A percentile compares a stretch with the other conserved stretches of the same genome.
Conservation (phyloP, 2,888 invertebrate genomes). For the Dynastes tityus region DNA sequence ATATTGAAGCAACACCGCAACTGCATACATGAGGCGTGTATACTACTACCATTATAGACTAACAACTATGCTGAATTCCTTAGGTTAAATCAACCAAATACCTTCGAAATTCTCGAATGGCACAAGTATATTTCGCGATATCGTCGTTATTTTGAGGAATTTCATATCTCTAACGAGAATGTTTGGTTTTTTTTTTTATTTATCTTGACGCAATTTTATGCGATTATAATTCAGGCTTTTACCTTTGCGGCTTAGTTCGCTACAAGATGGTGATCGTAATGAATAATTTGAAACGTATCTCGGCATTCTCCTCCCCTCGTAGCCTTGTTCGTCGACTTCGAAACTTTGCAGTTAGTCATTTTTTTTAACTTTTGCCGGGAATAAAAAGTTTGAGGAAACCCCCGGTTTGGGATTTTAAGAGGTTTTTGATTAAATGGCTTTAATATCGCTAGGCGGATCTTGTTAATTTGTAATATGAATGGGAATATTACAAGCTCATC, state of each 20-base stretch:
- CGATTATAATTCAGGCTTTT: neutral
- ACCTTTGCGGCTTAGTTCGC: slow-evolving; percentile 22
- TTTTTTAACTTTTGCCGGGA: no score
- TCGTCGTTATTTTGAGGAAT: slow-evolving; percentile 59
- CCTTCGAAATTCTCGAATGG: slow-evolving; percentile 60
- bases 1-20: slow-evolving; percentile 60
- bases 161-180: neutral
- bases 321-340: neutral
- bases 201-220: neutral
- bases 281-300: slow-evolving; percentile 29
- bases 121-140: slow-evolving; percentile 62
- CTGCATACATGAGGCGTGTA: slow-evolving; percentile 63
- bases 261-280: slow-evolving; percentile 10
- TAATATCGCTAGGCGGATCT: slow-evolving; percentile 17
- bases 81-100: slow-evolving; percentile 65
- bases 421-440: slow-evolving; percentile 35
- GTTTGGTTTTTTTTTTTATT: no score
- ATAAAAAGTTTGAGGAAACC: slow-evolving; percentile 11
- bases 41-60: slow-evolving; percentile 49
- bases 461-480: slow-evolving; percentile 26
- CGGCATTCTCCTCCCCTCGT: neutral
- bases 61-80: slow-evolving; percentile 63
- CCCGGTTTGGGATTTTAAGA: slow-evolving; percentile 22
- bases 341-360: slow-evolving; percentile 38
- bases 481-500: neutral